These are phyloP conservation scores for Hydra vulgaris DNA, from an alignment of 30 jellyfish, hydroid and myxozoan species.

Conservation along the genomic window DNA sequence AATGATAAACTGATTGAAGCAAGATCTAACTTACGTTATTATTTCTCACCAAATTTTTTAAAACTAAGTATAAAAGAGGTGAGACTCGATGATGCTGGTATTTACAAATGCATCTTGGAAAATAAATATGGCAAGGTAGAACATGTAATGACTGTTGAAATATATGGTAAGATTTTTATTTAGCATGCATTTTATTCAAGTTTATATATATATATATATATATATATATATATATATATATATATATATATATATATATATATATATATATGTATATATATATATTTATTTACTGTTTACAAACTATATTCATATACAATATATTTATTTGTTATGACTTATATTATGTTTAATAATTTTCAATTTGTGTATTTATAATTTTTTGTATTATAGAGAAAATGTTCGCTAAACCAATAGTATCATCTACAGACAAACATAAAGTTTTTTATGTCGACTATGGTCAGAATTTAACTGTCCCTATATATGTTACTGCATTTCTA, in stretches of 20 bases:
- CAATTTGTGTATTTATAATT: no score
- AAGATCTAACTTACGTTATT: conserved; percentile 2
- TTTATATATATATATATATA: no score
- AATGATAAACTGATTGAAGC: conserved; percentile 17
- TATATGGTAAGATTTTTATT: conserved; percentile 4
- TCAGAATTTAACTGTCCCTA: conserved; percentile 22
- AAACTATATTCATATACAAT: no score
- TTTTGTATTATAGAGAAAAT: conserved; percentile 19
- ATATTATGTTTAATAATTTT: no score
- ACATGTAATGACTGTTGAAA: conserved; percentile 25
- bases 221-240: no score
- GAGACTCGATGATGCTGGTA: conserved; percentile 30
- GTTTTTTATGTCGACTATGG: conserved; percentile 35
- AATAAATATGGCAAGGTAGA: conserved; percentile 32
- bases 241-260: no score
- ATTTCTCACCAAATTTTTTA: conserved; percentile 2
- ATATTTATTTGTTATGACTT: no score
- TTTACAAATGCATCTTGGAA: conserved; percentile 30
- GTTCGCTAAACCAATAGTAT: conserved; percentile 32
- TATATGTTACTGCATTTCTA: conserved; percentile 22
- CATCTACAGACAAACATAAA: neutral
- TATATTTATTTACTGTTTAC: no score
- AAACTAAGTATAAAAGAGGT: conserved; percentile 20
- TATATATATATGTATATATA: no score
- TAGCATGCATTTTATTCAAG: neutral